Evolutionary conservation across 2,113 vertebrate species (phyloP).

Genomic region (Carettochelys insculpta): DNA sequence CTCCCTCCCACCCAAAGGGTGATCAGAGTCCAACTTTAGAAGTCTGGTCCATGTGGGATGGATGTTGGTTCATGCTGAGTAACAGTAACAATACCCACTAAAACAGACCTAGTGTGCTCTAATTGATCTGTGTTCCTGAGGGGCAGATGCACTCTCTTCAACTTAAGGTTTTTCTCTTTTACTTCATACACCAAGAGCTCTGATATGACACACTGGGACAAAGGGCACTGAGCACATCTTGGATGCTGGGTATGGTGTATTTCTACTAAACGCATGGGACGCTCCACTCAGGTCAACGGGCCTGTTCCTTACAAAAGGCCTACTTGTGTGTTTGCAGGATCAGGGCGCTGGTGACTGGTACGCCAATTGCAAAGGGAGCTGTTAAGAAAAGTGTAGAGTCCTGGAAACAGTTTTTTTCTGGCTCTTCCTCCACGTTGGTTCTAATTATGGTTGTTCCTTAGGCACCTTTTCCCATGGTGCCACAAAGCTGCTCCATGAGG

Average conservation of each 20-base stretch:
- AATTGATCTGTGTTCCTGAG: neutral
- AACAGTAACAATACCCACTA: neutral
- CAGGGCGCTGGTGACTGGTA: neutral
- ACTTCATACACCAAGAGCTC: neutral
- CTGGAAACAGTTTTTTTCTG: neutral
- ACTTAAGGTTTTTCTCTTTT: too few relatives aligned
- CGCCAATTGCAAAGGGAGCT: neutral
- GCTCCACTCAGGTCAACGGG: neutral
- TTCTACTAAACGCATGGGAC: too few relatives aligned
- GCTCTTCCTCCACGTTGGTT: neutral
- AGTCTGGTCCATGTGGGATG: neutral
- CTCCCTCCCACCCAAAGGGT: neutral
- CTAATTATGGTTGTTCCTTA: neutral
- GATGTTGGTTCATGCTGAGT: too few relatives aligned
- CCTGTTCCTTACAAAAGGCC: neutral
- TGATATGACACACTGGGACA: neutral
- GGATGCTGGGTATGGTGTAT: neutral
- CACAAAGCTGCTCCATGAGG: neutral
- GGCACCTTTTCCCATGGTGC: neutral
- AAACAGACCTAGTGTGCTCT: neutral
- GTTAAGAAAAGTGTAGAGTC: neutral
- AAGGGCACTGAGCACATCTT: neutral
- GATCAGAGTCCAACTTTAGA: neutral
- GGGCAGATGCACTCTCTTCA: accelerated
- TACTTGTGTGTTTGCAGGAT: neutral